These are phyloP conservation scores for Popillia japonica DNA, from an alignment of 1,140 invertebrate genomes.

Conservation along the genomic window DNA sequence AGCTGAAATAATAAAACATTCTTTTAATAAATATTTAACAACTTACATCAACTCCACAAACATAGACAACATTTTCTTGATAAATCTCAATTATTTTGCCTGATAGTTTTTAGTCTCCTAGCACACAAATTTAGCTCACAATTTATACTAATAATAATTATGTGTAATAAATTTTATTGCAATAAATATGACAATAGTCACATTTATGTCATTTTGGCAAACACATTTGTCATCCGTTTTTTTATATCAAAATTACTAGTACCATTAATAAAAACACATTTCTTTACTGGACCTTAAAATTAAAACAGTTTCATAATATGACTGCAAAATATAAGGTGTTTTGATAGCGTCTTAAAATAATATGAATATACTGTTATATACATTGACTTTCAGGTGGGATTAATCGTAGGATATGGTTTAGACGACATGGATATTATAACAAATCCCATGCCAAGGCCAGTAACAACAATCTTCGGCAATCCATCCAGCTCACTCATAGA, in stretches of 20 bases:
- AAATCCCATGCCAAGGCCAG: not conserved
- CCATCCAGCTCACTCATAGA: conserved; percentile 6
- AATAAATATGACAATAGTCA: too few species aligned
- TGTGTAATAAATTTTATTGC: too few species aligned
- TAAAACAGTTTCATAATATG: not conserved
- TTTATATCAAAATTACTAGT: not conserved
- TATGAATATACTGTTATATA: not conserved
- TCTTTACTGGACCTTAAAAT: not conserved
- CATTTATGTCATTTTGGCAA: too few species aligned
- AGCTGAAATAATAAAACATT: too few species aligned
- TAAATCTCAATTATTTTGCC: too few species aligned
- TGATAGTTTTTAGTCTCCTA: too few species aligned
- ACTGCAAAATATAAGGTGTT: conserved; percentile 20
- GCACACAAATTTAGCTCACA: too few species aligned
- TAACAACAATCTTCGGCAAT: conserved; percentile 36
- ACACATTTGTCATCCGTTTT: too few species aligned
- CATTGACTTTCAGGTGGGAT: not conserved
- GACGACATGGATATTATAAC: not conserved
- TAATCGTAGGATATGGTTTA: conserved; percentile 9
- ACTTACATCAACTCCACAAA: too few species aligned
- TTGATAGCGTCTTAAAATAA: not conserved
- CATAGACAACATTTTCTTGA: too few species aligned
- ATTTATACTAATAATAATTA: too few species aligned
- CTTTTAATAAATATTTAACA: too few species aligned
- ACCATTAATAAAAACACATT: not conserved